phyloP scores from a whole-genome alignment of 2,113 vertebrate species.

The Anoplopoma fimbria region DNA sequence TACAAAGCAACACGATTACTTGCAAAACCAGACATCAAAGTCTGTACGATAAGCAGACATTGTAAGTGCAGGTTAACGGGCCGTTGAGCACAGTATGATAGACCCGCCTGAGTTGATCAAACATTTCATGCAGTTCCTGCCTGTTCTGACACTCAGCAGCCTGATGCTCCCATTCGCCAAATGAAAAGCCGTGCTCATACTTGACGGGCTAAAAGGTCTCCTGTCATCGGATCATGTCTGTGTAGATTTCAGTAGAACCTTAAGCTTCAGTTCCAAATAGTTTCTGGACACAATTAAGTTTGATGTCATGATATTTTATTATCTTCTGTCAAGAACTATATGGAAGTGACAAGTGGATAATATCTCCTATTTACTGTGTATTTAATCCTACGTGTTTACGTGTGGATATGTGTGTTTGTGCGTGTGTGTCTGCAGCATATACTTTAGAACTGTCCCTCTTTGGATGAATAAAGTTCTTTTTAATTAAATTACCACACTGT shows the following conservation, averaged over 20 bases:
- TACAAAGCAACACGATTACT: not conserved
- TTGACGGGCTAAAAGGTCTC: not conserved
- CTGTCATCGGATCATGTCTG: slow-evolving; percentile 1
- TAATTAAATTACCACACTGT: not conserved
- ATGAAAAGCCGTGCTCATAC: not conserved
- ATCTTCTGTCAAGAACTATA: slow-evolving; percentile 6
- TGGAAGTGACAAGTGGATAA: not conserved
- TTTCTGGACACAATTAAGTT: not conserved
- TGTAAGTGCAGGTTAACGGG: no score
- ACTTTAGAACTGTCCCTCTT: not conserved
- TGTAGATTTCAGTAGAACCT: not conserved
- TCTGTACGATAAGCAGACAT: no score
- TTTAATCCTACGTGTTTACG: not conserved
- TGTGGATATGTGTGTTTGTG: not conserved
- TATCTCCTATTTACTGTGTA: not conserved
- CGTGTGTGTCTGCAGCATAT: not conserved
- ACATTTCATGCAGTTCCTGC: no score
- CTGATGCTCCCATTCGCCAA: not conserved
- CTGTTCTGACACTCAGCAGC: not conserved
- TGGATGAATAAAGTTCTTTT: not conserved
- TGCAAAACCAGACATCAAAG: not conserved
- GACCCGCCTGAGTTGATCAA: no score
- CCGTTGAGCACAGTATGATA: no score
- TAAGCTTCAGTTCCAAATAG: slow-evolving; percentile 15
- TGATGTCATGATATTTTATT: slow-evolving; percentile 9